Conservation (phyloP, 2,797 vertebrate genomes). For the Mycteria americana region DNA sequence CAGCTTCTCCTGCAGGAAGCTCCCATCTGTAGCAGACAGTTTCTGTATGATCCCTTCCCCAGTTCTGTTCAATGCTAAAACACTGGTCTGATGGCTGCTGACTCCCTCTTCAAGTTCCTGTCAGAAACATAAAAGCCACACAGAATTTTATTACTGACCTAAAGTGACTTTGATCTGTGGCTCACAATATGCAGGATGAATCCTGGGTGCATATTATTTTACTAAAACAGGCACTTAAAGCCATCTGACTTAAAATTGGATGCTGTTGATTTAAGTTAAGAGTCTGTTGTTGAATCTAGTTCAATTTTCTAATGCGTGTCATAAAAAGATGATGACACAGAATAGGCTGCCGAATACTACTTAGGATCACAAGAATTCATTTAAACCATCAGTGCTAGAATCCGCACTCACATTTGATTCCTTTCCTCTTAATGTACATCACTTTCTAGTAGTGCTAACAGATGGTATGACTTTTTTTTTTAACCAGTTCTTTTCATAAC, state of each 20-base stretch:
- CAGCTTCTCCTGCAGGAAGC: conserved; percentile 88
- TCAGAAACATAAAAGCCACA: conserved; percentile 16
- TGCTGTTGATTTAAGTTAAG: neutral
- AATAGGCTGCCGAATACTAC: neutral
- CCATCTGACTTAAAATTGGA: neutral
- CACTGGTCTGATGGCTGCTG: conserved; percentile 79
- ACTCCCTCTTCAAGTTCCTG: conserved; percentile 92
- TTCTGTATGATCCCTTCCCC: conserved; percentile 87
- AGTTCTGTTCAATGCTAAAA: conserved; percentile 78
- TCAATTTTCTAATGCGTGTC: neutral
- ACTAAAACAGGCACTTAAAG: neutral
- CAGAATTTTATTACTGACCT: neutral
- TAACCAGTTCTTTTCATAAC: neutral
- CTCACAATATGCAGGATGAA: neutral
- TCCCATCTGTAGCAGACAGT: conserved; percentile 83
- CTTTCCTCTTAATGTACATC: neutral
- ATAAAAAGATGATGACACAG: neutral
- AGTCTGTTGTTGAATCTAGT: neutral
- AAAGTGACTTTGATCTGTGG: neutral
- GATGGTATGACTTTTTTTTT: neutral
- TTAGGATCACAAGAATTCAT: neutral
- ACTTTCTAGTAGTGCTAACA: neutral
- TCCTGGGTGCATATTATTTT: neutral
- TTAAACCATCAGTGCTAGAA: neutral
- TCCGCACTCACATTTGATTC: neutral